phyloP scores from a whole-genome alignment of 2,888 invertebrate species.

The Apeira syringaria region DNA sequence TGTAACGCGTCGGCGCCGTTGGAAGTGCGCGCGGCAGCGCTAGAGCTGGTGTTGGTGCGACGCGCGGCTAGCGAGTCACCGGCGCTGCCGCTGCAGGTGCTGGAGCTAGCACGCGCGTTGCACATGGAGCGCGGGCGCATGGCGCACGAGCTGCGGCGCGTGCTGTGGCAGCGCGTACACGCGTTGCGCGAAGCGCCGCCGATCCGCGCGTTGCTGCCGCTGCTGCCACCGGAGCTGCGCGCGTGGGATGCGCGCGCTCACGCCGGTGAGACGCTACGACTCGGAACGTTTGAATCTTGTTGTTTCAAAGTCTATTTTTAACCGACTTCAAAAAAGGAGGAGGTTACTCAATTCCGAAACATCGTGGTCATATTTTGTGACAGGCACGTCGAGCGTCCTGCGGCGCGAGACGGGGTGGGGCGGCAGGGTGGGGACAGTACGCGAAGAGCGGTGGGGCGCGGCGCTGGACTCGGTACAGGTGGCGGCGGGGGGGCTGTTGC shows the following conservation, averaged over 20 bases:
- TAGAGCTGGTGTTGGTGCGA: slow-evolving; percentile 29
- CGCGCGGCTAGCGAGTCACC: slow-evolving; percentile 30
- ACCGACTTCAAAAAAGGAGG: no score
- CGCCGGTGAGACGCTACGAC: slow-evolving; percentile 36
- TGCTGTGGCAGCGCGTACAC: no score
- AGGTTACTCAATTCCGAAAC: no score
- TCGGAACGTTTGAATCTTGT: no score
- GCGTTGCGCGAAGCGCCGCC: no score
- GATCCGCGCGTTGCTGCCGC: slow-evolving; percentile 34
- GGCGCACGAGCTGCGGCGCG: slow-evolving; percentile 12
- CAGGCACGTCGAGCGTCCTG: slow-evolving; percentile 50
- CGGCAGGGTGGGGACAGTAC: slow-evolving; percentile 35
- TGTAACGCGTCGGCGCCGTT: no score
- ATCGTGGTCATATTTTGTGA: no score
- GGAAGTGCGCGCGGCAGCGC: slow-evolving; percentile 25
- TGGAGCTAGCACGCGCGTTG: slow-evolving; percentile 47
- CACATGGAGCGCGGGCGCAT: slow-evolving; percentile 17
- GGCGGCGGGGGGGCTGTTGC: slow-evolving; percentile 54
- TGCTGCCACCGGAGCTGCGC: slow-evolving; percentile 31
- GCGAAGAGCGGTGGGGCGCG: slow-evolving; percentile 39
- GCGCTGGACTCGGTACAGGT: slow-evolving; percentile 55
- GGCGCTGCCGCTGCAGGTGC: slow-evolving; percentile 47
- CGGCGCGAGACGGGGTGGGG: slow-evolving; percentile 42
- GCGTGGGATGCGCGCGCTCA: slow-evolving; percentile 47
- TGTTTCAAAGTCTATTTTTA: no score